Conservation (phyloP, 53 echinoderm and acorn worm genomes). For the Echinarachnius parma region DNA sequence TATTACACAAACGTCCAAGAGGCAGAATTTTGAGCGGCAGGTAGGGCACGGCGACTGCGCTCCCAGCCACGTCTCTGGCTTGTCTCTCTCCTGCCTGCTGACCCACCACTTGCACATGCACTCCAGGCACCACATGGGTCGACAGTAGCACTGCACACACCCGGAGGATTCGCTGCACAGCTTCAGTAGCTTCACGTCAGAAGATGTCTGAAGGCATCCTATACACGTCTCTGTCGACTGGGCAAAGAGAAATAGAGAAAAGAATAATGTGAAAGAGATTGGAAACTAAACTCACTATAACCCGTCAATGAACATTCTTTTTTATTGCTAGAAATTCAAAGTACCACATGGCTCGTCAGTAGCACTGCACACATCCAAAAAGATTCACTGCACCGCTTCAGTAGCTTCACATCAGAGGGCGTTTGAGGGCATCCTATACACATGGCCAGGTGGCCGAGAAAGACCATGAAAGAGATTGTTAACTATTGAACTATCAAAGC, state of each 20-base stretch:
- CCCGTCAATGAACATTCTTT: no score
- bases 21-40: constrained; percentile 86
- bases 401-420: no score
- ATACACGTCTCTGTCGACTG: constrained; percentile 81
- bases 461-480: no score
- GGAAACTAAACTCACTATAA: no score
- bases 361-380: no score
- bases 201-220: constrained; percentile 74
- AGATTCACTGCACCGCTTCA: no score
- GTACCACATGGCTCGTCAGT: no score
- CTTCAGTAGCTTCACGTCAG: constrained; percentile 81
- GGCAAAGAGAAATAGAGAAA: background rate
- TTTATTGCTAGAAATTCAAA: no score
- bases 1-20: constrained; percentile 76
- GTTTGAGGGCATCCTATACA: no score
- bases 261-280: no score
- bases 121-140: constrained; percentile 95
- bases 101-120: constrained; percentile 99
- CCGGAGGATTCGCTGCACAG: constrained; percentile 59
- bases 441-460: no score
- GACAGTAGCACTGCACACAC: constrained; percentile 88
- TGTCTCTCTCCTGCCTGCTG: constrained; percentile 73
- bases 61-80: constrained; percentile 83
- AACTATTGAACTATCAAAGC: no score
- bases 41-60: constrained; percentile 86